Evolutionary conservation across 2,888 invertebrate species (phyloP).

Genomic region (Polyommatus icarus): DNA sequence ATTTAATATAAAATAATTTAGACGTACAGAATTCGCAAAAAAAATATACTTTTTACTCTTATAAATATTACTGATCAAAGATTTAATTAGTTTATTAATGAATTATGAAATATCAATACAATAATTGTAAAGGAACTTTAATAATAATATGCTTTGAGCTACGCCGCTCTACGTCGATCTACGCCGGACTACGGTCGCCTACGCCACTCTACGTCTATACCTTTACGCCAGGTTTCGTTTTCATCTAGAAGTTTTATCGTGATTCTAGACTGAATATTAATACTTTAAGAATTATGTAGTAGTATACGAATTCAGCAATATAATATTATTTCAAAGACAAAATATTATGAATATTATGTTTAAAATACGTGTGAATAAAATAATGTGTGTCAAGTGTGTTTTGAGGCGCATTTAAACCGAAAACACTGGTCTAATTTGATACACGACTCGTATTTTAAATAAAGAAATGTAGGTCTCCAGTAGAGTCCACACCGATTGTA

Average conservation of each 20-base stretch:
- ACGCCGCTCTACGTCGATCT: not conserved
- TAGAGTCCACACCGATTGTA: constrained; percentile 34
- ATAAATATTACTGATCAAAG: too few relatives aligned
- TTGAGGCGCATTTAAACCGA: constrained; percentile 46
- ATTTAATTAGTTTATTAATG: too few relatives aligned
- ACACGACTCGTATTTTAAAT: constrained; percentile 35
- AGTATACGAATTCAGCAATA: not conserved
- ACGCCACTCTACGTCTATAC: not conserved
- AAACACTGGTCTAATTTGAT: constrained; percentile 45
- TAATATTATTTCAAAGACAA: not conserved
- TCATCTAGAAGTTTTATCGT: not conserved
- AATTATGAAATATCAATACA: too few relatives aligned
- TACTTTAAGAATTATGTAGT: not conserved
- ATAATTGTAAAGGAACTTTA: too few relatives aligned
- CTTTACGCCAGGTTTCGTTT: not conserved
- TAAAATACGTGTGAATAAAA: constrained; percentile 13
- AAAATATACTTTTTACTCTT: not conserved
- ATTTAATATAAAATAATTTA: not conserved
- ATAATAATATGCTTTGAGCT: not conserved
- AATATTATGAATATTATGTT: not conserved
- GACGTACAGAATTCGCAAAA: not conserved
- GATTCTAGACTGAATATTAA: not conserved
- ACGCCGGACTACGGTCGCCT: not conserved
- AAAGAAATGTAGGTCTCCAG: constrained; percentile 38
- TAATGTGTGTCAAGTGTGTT: constrained; percentile 50